A percentile compares a stretch with the other conserved stretches of the same genome.
Evolutionary conservation across 2,888 invertebrate genomes (phyloP).

Genomic region (Halocaridina rubra): DNA sequence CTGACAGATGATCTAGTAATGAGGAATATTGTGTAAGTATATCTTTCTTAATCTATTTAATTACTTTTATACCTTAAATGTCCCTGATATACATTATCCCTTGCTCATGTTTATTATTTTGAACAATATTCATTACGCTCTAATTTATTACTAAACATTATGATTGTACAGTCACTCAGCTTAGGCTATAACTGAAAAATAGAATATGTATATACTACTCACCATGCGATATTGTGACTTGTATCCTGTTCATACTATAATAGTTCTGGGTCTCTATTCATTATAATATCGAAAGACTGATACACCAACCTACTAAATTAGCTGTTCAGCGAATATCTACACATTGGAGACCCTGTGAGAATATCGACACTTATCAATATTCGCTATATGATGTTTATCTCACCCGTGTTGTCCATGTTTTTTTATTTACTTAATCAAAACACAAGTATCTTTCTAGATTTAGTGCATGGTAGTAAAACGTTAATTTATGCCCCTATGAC

Average conservation of each 20-base stretch:
- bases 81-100: not conserved
- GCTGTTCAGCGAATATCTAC: not conserved
- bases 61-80: not conserved
- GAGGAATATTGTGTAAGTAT: not conserved
- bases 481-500: not conserved
- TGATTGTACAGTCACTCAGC: not conserved
- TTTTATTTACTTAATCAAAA: not conserved
- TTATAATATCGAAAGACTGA: not conserved
- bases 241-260: not conserved
- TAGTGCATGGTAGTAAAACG: not conserved
- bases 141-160: not conserved
- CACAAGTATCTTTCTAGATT: not conserved
- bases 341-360: not conserved
- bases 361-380: not conserved
- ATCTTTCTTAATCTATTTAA: not conserved
- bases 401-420: not conserved
- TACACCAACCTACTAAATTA: not conserved
- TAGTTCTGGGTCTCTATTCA: not conserved
- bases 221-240: not conserved
- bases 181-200: not conserved
- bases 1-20: not conserved
- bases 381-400: not conserved
- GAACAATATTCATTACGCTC: not conserved
- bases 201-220: not conserved
- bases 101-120: not conserved